Evolutionary conservation across 2,113 vertebrate genomes (phyloP), one percentile per base, ranked within the genome.

Genomic region (Falco punctatus): DNA sequence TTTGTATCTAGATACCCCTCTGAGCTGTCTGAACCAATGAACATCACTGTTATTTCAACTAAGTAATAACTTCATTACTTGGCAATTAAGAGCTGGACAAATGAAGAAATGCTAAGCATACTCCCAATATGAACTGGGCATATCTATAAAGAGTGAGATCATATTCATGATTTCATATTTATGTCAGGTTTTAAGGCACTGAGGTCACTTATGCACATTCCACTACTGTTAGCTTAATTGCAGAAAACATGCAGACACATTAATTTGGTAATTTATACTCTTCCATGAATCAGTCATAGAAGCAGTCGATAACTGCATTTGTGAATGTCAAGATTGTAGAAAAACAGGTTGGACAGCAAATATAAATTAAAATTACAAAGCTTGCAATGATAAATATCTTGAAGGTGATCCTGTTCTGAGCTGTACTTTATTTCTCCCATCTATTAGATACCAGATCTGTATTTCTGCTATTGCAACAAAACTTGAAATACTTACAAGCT

Each of bases 111-210:
- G 13, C 13, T 35, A 81, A 57, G 33, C 54, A 33, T 8, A 2
- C 6, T 77, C 46, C n/a, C 62, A n/a, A 0, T 14, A 26, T 0
- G 0, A 86, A 65, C 0, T 15, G 27, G 40, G 49, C 14, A 2
- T 11, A 21, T 11, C 22, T 28, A 2, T 24, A 62, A 46, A 54
- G 17, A 70, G 12, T 87, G 35, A 91, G 49, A 54, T 67, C 0
- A 84, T 80, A 82, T 67, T 32, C 17, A 28, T 61, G 10, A 2
- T 1, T 87, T 81, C 28, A 23, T 75, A 65, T 91, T 91, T 91
- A 38, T 48, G n/a, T 22, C 61, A 79, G 19, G 49, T 55, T 91
- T 92, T 58, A 79, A 95, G 40, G 65, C 84, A 22, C 66, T 91
- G 75, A 91, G 40, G 79, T 92, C 86, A 88, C 55, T 33, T 5